Evolutionary conservation across 2,888 invertebrate genomes (phyloP), one percentile per base, ranked within the genome.

Genomic region (Andrena praecox): DNA sequence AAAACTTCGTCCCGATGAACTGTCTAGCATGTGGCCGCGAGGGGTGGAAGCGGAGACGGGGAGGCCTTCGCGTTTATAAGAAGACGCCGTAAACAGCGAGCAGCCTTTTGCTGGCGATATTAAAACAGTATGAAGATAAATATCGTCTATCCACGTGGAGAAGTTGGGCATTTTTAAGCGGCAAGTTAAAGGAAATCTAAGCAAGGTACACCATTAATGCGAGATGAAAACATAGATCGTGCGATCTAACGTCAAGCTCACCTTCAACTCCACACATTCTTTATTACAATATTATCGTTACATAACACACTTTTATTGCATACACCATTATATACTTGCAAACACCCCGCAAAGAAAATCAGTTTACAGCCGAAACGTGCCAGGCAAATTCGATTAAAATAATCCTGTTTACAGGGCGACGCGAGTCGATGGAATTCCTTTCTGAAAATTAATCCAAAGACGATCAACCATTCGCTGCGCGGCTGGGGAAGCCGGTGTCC

Each of bases 111-210:
- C 83, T 77, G 85, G 82, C 85, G 77, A 89, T 90, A 91, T 92
- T 91, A 92, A 91, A 91, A 89, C 87, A 73, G 84, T 91, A 92
- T 88, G 90, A 92, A 92, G 91, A 92, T 91, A 88, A 92, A 92
- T 91, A 87, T 87, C 87, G 73, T 67, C 86, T 68, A 56, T 27
- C 62, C 16, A 66, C 70, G 75, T 69, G 80, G 70, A 72, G 73
- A 90, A 89, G 85, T 90, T 89, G 88, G 84, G 85, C 84, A 90
- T 86, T 64, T 69, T 52, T 86, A 87, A 86, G 82, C 88, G 88
- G 87, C 84, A 84, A 87, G 82, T 42, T 42, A 42, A 76, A 82
- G 85, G 90, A 84, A 89, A 91, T 90, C 87, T 86, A 80, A 80
- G 80, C 74, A 86, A 77, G 56, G 74, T 33, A 31, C 24, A 42